These are phyloP conservation scores for Okapia johnstoni DNA, from an alignment of 2,113 vertebrate species.

Conservation along the genomic window DNA sequence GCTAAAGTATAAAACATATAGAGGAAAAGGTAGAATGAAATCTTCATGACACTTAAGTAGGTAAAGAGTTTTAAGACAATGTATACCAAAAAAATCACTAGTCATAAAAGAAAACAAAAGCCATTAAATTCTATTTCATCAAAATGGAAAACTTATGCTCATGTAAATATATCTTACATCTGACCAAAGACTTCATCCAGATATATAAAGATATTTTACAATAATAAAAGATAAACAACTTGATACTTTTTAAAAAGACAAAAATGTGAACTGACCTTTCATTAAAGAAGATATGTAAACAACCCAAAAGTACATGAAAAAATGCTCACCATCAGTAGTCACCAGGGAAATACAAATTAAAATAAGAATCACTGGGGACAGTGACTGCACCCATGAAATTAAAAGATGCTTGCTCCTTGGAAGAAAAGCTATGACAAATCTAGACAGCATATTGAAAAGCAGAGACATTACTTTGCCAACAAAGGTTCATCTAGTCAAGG, in stretches of 20 bases:
- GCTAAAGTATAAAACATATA: not conserved
- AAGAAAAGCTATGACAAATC: not conserved
- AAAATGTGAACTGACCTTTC: not conserved
- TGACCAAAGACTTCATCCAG: not conserved
- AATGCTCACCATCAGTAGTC: not conserved
- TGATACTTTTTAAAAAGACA: not conserved
- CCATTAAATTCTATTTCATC: not conserved
- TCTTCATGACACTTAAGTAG: not conserved
- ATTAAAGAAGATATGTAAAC: not conserved
- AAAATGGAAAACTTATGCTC: not conserved
- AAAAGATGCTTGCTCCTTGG: not conserved
- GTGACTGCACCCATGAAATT: not conserved
- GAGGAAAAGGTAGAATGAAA: not conserved
- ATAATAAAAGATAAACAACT: not conserved
- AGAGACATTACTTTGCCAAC: not conserved
- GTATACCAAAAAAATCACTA: not conserved
- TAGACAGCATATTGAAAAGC: not conserved
- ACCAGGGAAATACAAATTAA: not conserved
- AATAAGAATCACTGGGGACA: not conserved
- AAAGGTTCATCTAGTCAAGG: not conserved
- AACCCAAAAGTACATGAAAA: not conserved
- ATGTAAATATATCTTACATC: not conserved
- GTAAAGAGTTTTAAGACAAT: not conserved
- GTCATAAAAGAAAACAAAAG: not conserved
- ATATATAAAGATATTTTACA: not conserved